Percentiles rank a stretch among this genome's conserved stretches.
These are phyloP conservation scores for Callimorpha dominula DNA, from an alignment of 2,888 invertebrate species.

Conservation along the genomic window DNA sequence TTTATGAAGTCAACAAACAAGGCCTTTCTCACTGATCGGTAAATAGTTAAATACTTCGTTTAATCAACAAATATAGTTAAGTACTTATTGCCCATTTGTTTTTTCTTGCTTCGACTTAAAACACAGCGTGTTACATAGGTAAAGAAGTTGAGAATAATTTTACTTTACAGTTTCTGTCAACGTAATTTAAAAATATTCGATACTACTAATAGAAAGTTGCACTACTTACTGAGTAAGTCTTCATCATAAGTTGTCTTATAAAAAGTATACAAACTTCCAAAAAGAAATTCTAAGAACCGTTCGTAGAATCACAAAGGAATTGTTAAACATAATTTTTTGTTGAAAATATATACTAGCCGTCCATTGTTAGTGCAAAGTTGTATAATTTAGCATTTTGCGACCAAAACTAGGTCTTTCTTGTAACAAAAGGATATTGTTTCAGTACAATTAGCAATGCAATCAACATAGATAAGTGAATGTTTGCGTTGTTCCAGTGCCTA, in stretches of 20 bases:
- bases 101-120: too few relatives aligned
- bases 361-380: slow-evolving; percentile 73
- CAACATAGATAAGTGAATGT: slow-evolving; percentile 81
- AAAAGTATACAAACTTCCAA: background rate
- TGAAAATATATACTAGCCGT: slow-evolving; percentile 63
- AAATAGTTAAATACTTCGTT: too few relatives aligned
- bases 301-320: slow-evolving; percentile 39
- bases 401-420: slow-evolving; percentile 80
- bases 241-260: background rate
- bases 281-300: slow-evolving; percentile 36
- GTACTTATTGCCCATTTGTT: too few relatives aligned
- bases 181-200: background rate
- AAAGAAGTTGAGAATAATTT: too few relatives aligned
- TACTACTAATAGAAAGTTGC: background rate
- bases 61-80: too few relatives aligned
- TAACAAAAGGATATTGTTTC: slow-evolving; percentile 85
- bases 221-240: background rate
- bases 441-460: slow-evolving; percentile 80
- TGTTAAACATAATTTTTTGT: slow-evolving; percentile 50
- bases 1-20: too few relatives aligned
- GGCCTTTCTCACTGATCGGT: too few relatives aligned
- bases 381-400: slow-evolving; percentile 77
- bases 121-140: too few relatives aligned
- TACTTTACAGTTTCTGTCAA: background rate
- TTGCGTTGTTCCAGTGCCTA: slow-evolving; percentile 58